These are phyloP conservation scores for Campylomormyrus numenius DNA, from an alignment of 2,113 vertebrate genomes.

Conservation along the genomic window DNA sequence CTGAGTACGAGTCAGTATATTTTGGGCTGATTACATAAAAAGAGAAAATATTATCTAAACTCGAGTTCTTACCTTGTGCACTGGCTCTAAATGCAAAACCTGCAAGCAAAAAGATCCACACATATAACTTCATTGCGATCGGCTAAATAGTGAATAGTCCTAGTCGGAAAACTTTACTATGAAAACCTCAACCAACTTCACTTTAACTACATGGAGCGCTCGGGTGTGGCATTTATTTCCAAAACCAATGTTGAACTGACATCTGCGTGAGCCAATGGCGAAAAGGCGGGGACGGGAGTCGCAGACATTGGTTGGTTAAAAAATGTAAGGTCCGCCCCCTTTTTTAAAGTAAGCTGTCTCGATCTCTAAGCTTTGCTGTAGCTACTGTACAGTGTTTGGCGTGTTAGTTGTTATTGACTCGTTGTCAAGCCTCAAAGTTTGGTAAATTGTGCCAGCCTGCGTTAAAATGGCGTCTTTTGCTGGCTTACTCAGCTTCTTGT, in stretches of 20 bases:
- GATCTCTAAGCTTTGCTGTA: background rate
- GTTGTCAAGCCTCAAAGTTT: background rate
- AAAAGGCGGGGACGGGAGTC: background rate
- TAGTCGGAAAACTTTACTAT: background rate
- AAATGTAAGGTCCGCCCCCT: background rate
- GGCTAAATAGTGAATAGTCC: background rate
- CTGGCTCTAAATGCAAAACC: slow-evolving; percentile 33
- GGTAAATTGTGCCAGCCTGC: background rate
- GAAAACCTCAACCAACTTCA: background rate
- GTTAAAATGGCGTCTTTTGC: background rate
- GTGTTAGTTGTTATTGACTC: background rate
- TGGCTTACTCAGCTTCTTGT: background rate
- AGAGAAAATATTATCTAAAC: background rate
- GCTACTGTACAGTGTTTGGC: background rate
- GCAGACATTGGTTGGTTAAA: background rate
- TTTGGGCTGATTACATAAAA: background rate
- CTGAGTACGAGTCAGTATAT: background rate
- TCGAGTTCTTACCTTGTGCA: slow-evolving; percentile 37
- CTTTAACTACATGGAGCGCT: background rate
- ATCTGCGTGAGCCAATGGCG: background rate
- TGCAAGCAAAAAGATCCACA: slow-evolving; percentile 36
- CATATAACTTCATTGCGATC: slow-evolving; percentile 39
- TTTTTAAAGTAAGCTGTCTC: background rate
- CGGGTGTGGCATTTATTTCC: background rate
- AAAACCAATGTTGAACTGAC: background rate